Base-by-base conservation (phyloP, 2,797 vertebrate species). In the Esox lucius region DNA sequence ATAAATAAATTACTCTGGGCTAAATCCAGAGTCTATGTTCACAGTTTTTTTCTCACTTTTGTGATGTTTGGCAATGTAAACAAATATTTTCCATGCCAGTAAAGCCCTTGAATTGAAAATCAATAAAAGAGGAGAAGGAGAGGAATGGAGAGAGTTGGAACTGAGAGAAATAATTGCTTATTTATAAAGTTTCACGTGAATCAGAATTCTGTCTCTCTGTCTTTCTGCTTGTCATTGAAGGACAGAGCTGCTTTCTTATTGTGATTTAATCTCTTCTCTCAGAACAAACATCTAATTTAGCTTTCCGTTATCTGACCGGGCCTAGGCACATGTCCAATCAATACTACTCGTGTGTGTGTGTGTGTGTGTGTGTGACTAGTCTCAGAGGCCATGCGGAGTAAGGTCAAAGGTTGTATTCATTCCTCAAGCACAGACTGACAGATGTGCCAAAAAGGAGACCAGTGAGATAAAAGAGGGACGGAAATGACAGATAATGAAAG, bases 261-360 rank as follows among this genome's bases (percentile, higher is more conserved):
- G 90, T 91, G 91, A 92, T 92, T 88, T 90, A 88, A 90, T 92
- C 91, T 92, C 82, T 81, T 75, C 75, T 80, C 76, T 75, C 68
- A 86, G 84, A 89, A 86, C 90, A 92, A 92, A 93, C 90, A 91
- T 91, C 90, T 91, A 90, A 92, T 87, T 87, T 85, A 51, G 39
- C 56, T 86, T 84, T 87, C 87, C 78, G 90, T 93, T 92, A 92
- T 91, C 92, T 89, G 89, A 72, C 81, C 64, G 76, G 70, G 85
- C 71, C 82, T 89, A 87, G 89, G 84, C 87, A 87, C 87, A 87
- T 89, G 85, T 61, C 87, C 88, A 88, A 92, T 92, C 91, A 78
- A 92, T 93, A 91, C 79, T 81, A 79, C 51, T 22, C 46, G 70
- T 72, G 48, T 66, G 24, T 62, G 16, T 33, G 11, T 70, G 68